These are phyloP conservation scores for Gonatopus flavifemur DNA, from an alignment of 1,140 invertebrate species.

Conservation along the genomic window DNA sequence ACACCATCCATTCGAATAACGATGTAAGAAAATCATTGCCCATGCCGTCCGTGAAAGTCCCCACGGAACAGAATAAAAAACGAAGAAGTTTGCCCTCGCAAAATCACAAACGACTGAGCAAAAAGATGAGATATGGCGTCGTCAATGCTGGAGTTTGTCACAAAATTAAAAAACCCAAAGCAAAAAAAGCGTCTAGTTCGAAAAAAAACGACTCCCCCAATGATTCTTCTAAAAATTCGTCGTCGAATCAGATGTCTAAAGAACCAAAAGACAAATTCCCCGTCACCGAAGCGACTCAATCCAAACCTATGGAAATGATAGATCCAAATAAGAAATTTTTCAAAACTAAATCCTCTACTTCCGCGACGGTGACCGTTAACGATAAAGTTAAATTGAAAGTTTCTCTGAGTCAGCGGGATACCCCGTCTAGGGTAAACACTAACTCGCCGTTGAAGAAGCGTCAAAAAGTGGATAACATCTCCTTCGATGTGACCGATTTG, in stretches of 20 bases:
- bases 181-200: not conserved
- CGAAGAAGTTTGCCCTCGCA: slow-evolving; percentile 30
- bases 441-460: slow-evolving; percentile 9
- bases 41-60: not conserved
- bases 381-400: slow-evolving; percentile 40
- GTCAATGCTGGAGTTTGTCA: slow-evolving; percentile 51
- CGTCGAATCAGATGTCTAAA: not conserved
- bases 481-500: slow-evolving; percentile 43
- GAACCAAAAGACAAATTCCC: not conserved
- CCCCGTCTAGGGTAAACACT: not conserved
- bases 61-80: slow-evolving; percentile 18
- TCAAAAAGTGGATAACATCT: slow-evolving; percentile 10
- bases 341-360: slow-evolving; percentile 29
- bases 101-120: slow-evolving; percentile 11
- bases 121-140: slow-evolving; percentile 29
- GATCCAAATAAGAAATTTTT: slow-evolving; percentile 47
- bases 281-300: not conserved
- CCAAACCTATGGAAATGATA: slow-evolving; percentile 7
- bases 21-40: not conserved
- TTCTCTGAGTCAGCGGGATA: slow-evolving; percentile 23
- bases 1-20: not conserved
- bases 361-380: slow-evolving; percentile 39
- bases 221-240: too few species aligned
- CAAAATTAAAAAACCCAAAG: slow-evolving; percentile 45
- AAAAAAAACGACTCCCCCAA: too few species aligned